Evolutionary conservation across 2,113 vertebrate genomes (phyloP).

Genomic region (Myiopsitta monachus): DNA sequence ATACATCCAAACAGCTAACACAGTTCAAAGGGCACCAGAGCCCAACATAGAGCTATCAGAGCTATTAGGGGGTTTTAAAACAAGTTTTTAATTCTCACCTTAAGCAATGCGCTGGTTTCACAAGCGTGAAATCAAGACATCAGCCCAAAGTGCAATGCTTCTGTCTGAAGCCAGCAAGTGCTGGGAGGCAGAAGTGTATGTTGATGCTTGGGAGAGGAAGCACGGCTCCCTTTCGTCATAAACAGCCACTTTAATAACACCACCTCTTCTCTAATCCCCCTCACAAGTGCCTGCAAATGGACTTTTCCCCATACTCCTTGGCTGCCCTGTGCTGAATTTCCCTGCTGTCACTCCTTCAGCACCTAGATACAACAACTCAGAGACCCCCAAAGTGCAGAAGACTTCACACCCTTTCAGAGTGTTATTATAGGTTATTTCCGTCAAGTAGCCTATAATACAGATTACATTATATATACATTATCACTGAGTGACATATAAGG

Average conservation of each 20-base stretch:
- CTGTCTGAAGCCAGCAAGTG: neutral
- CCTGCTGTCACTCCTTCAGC: neutral
- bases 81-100: neutral
- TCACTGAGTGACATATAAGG: neutral
- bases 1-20: neutral
- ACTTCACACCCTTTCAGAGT: neutral
- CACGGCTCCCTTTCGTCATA: accelerated
- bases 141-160: accelerated
- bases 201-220: neutral
- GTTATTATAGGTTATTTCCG: neutral
- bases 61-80: neutral
- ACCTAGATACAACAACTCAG: accelerated
- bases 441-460: neutral
- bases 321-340: neutral
- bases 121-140: neutral
- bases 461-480: neutral
- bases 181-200: accelerated
- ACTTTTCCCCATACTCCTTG: neutral
- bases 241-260: accelerated
- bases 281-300: neutral
- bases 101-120: neutral
- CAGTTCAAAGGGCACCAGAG: neutral
- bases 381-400: neutral
- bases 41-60: neutral
- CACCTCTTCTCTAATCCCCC: neutral